Evolutionary conservation across 2,797 vertebrate species (phyloP).

Genomic region (Catharus ustulatus): DNA sequence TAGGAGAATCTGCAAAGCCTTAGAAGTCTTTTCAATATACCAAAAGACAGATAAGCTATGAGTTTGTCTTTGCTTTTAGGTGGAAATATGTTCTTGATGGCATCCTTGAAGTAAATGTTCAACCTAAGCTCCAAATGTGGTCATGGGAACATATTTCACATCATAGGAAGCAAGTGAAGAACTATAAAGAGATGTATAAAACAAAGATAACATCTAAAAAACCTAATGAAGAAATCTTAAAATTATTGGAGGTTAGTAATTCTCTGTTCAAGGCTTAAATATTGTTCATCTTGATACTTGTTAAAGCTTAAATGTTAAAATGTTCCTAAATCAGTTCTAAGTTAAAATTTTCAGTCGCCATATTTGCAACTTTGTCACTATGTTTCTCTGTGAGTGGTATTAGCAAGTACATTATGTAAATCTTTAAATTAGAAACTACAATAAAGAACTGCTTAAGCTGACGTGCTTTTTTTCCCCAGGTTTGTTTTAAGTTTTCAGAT

Average conservation of each 20-base stretch:
- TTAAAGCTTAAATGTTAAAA: background rate
- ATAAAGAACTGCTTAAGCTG: background rate
- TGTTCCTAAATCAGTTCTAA: background rate
- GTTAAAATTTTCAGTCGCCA: background rate
- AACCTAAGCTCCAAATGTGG: constrained; percentile 92
- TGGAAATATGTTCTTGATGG: constrained; percentile 89
- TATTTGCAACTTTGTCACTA: background rate
- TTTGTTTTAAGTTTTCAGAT: background rate
- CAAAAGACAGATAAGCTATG: background rate
- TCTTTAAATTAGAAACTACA: background rate
- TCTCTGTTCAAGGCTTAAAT: background rate
- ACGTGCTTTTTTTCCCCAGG: background rate
- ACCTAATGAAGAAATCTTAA: constrained; percentile 81
- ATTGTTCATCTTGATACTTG: background rate
- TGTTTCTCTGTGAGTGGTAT: background rate
- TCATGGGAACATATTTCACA: constrained; percentile 88
- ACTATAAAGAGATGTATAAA: constrained; percentile 90
- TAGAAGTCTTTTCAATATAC: background rate
- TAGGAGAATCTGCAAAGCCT: background rate
- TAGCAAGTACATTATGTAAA: background rate
- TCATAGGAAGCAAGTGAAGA: constrained; percentile 85
- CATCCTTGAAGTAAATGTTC: constrained; percentile 90
- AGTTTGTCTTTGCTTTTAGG: constrained; percentile 75
- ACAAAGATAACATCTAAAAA: constrained; percentile 92
- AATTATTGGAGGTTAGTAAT: constrained; percentile 82